phyloP scores from a whole-genome alignment of 2,113 vertebrate species.

The Eulemur rufifrons region DNA sequence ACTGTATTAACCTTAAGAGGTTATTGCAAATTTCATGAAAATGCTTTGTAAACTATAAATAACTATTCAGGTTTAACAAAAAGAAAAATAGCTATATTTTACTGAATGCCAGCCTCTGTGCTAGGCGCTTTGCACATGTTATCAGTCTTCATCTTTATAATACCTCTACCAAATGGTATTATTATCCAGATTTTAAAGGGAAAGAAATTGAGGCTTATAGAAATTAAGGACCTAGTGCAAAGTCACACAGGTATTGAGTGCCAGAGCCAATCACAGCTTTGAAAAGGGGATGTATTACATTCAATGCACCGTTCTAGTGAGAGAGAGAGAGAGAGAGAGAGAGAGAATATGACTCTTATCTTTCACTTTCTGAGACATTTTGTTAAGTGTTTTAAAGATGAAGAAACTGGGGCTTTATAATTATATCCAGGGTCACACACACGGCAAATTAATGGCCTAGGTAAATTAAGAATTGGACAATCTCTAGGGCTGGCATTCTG shows the following conservation, averaged over 20 bases:
- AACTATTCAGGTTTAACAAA: not conserved
- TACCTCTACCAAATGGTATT: not conserved
- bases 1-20: not conserved
- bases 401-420: not conserved
- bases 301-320: not conserved
- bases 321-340: not conserved
- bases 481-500: not conserved
- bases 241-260: not conserved
- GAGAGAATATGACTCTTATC: not conserved
- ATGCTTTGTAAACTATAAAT: not conserved
- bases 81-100: not conserved
- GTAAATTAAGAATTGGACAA: not conserved
- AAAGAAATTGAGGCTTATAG: not conserved
- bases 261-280: not conserved
- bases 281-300: not conserved
- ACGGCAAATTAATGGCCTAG: not conserved
- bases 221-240: not conserved
- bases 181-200: not conserved
- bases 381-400: slow-evolving; percentile 21
- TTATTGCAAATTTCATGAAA: not conserved
- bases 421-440: not conserved
- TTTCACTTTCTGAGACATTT: slow-evolving; percentile 2
- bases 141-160: not conserved
- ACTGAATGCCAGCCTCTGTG: not conserved
- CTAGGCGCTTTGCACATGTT: not conserved